Evolutionary conservation across 2,113 vertebrate species (phyloP).

Genomic region (Cyphomyrus plagiostoma): DNA sequence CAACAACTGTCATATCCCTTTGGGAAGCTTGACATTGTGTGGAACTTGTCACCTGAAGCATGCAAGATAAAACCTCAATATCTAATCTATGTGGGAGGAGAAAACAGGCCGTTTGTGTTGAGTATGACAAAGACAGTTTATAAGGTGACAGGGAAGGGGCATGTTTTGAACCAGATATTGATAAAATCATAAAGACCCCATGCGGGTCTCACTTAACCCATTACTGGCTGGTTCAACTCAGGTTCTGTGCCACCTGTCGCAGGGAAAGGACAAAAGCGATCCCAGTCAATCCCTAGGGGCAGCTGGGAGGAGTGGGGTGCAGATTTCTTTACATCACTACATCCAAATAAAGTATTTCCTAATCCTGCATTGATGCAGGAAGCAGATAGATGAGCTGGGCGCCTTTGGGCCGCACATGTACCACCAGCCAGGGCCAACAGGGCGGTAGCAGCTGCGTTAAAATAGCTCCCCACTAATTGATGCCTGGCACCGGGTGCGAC

Average conservation of each 20-base stretch:
- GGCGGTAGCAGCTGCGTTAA: slow-evolving; percentile 19
- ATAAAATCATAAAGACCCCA: background rate
- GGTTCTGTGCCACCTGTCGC: background rate
- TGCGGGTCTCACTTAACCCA: background rate
- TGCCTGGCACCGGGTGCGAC: slow-evolving; percentile 21
- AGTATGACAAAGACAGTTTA: background rate
- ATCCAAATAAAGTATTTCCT: slow-evolving; percentile 10
- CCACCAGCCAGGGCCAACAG: background rate
- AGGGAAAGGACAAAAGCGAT: background rate
- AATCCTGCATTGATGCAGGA: background rate
- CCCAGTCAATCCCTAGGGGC: background rate
- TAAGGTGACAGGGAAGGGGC: background rate
- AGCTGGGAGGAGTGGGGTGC: background rate
- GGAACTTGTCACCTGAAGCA: background rate
- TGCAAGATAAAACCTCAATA: background rate
- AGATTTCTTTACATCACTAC: background rate
- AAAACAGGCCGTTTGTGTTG: background rate
- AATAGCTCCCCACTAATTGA: slow-evolving; percentile 22
- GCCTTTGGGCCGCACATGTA: background rate
- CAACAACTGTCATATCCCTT: background rate
- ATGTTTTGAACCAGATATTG: background rate
- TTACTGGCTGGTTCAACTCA: background rate
- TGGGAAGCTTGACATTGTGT: background rate
- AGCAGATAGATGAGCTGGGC: background rate
- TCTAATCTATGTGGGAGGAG: background rate